Evolutionary conservation across 1,140 invertebrate genomes (phyloP), one percentile per base, ranked within the genome.

Genomic region (Ips typographus): DNA sequence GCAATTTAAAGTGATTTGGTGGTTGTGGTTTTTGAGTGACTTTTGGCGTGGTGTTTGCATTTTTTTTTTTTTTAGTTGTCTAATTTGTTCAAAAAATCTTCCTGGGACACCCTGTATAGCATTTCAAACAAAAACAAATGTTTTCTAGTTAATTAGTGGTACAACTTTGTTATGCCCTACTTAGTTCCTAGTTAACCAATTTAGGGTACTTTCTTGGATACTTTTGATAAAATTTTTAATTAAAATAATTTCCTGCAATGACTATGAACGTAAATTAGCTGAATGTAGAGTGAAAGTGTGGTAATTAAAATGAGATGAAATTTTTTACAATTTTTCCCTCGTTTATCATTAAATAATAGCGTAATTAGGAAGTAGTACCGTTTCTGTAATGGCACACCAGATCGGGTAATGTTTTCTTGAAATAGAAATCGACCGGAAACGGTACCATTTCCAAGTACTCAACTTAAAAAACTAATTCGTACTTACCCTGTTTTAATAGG

Each of bases 401-500:
- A 1, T 49, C 7, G 1, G 3, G 6, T 22, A 8, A 8, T 49
- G 44, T 22, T 8, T 49, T 49, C 2, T 2, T 2, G 22, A 49
- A 49, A 49, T 8, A 6, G 22, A 49, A 49, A 49, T 2, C 3
- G 6, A 3, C 6, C 44, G 6, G 44, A 6, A 49, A 22, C 3
- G 3, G 7, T 49, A 22, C 3, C 44, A 49, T 49, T 49, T 49
- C 7, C 6, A 6, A 49, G 44, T 49, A 8, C 1, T 22, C 6
- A 49, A 49, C 3, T 3, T 22, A 22, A 49, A n/a, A 22, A 8
- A 8, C 22, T 49, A 6, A 6, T 49, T 49, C 44, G 22, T 8
- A 1, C 22, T 49, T 3, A 49, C 1, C 44, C 7, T 49, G 22
- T 49, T 68, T 70, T 72, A 65, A 61, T 62, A 85, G 83, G 76